These are phyloP conservation scores for Podarcis raffonei DNA, from an alignment of 2,113 vertebrate species.

Conservation along the genomic window DNA sequence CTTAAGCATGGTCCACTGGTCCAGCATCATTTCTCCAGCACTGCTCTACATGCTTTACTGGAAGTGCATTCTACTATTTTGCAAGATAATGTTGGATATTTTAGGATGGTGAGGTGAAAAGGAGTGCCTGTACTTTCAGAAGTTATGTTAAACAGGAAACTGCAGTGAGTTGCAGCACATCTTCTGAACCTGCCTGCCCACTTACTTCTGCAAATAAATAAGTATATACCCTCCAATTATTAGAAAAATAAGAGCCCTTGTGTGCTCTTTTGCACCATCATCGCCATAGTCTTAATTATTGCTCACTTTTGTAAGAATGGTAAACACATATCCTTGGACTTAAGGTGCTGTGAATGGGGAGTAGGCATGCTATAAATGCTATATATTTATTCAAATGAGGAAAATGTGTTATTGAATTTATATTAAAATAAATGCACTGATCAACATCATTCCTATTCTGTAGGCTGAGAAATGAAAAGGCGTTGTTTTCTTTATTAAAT, in stretches of 20 bases:
- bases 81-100: not conserved
- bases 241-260: not conserved
- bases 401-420: not conserved
- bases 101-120: not conserved
- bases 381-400: not conserved
- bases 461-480: not conserved
- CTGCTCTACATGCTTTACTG: not conserved
- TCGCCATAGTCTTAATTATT: not conserved
- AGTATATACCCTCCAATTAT: not conserved
- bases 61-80: not conserved
- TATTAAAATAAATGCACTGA: not conserved
- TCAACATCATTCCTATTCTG: not conserved
- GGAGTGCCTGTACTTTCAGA: not conserved
- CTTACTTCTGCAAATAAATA: not conserved
- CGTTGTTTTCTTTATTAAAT: not conserved
- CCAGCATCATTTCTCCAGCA: not conserved
- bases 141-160: not conserved
- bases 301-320: not conserved
- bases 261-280: not conserved
- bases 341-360: not conserved
- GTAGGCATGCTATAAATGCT: not conserved
- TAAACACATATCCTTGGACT: not conserved
- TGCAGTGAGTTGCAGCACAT: not conserved
- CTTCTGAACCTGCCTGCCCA: not conserved
- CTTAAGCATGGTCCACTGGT: not conserved